Evolutionary conservation across 2,888 invertebrate species (phyloP).

Genomic region (Leptopilina drosophilae): DNA sequence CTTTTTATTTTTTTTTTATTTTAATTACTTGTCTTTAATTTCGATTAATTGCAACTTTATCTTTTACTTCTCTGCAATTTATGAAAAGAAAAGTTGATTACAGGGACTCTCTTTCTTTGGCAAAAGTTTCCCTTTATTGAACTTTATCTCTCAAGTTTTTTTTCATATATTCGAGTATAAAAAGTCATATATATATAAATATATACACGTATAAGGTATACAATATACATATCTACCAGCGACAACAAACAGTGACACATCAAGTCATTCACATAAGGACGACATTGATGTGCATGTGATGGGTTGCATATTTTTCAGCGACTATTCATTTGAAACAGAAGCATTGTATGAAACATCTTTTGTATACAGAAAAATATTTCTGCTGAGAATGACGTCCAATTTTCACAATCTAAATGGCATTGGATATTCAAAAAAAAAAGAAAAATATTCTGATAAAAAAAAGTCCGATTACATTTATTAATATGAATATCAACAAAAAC

Average conservation of each 20-base stretch:
- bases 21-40: neutral
- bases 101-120: neutral
- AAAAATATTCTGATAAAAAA: too few species aligned
- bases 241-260: neutral
- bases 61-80: neutral
- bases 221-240: neutral
- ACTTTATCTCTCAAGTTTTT: constrained; percentile 2
- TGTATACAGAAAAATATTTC: neutral
- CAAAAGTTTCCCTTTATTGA: neutral
- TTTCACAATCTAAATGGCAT: neutral
- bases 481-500: too few species aligned
- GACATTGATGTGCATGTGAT: constrained; percentile 3
- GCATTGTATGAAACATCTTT: neutral
- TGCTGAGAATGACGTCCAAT: neutral
- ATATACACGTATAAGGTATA: neutral
- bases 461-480: too few species aligned
- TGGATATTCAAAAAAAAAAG: neutral
- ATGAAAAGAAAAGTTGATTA: neutral
- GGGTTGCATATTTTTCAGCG: constrained; percentile 1
- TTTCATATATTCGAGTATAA: neutral
- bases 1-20: too few species aligned
- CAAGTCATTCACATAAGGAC: constrained; percentile 10
- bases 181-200: neutral
- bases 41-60: neutral
- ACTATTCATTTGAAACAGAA: constrained; percentile 20